Conservation (phyloP, 2,888 invertebrate species). For the Phengaris alcon region DNA sequence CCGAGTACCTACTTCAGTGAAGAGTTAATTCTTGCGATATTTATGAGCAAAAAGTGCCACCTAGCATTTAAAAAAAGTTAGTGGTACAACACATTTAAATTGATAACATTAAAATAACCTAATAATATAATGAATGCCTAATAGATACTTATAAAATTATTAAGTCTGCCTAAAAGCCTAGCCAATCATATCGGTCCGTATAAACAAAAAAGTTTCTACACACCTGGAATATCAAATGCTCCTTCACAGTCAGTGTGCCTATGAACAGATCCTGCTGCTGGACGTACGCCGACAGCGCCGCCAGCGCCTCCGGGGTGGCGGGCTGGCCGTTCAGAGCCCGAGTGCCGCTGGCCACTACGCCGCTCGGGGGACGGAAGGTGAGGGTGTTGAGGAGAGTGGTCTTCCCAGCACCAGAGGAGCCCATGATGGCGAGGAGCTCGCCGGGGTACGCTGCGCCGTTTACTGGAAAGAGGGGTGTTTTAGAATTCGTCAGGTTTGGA, state of each 20-base stretch:
- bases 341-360: slow-evolving; percentile 81
- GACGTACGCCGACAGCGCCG: slow-evolving; percentile 92
- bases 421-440: slow-evolving; percentile 92
- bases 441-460: slow-evolving; percentile 91
- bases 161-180: background rate
- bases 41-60: no score
- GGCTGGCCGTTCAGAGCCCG: slow-evolving; percentile 87
- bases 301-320: slow-evolving; percentile 84
- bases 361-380: slow-evolving; percentile 87
- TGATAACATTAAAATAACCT: no score
- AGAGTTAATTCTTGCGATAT: no score
- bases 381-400: slow-evolving; percentile 94
- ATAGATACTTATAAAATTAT: no score
- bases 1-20: background rate
- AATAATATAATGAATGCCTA: no score
- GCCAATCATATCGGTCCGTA: no score
- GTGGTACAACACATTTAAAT: no score
- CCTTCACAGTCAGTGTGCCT: slow-evolving; percentile 91
- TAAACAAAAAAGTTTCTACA: background rate
- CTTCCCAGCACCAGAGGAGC: slow-evolving; percentile 95
- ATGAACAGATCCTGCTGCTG: slow-evolving; percentile 97
- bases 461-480: slow-evolving; percentile 67
- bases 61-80: no score
- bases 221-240: slow-evolving; percentile 93
- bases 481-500: background rate